Evolutionary conservation across 2,113 vertebrate genomes (phyloP).

Genomic region (Leptosomus discolor): DNA sequence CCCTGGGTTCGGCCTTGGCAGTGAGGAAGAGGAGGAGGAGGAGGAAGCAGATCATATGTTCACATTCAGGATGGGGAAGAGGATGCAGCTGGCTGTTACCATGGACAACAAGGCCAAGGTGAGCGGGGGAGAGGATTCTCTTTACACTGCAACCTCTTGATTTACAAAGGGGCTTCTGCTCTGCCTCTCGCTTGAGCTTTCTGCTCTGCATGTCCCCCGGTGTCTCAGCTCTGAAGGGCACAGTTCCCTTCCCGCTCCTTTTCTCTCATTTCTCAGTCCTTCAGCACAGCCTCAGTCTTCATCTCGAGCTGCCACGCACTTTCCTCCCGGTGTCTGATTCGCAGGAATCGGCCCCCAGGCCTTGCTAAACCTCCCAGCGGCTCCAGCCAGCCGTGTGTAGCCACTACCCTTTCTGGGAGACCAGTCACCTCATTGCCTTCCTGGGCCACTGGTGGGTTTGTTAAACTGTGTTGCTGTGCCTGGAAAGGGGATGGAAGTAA

Average conservation of each 20-base stretch:
- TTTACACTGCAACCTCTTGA: not conserved
- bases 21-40: constrained; percentile 69
- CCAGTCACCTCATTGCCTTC: not conserved
- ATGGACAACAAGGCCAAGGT: constrained; percentile 91
- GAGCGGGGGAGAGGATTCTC: constrained; percentile 23
- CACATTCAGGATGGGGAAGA: constrained; percentile 79
- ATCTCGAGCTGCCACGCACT: fast-evolving
- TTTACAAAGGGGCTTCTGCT: not conserved
- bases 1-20: constrained; percentile 30
- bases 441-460: not conserved
- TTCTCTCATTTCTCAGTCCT: not conserved
- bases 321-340: not conserved
- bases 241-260: not conserved
- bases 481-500: not conserved
- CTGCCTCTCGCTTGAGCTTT: not conserved
- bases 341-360: not conserved
- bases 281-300: not conserved
- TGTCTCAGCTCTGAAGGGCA: not conserved
- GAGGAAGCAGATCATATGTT: constrained; percentile 60
- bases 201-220: not conserved
- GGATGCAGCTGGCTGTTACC: constrained; percentile 89
- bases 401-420: not conserved
- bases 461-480: not conserved
- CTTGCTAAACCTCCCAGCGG: not conserved
- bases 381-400: not conserved